Conservation (phyloP, 2,888 invertebrate genomes). For the Lottia scabra region DNA sequence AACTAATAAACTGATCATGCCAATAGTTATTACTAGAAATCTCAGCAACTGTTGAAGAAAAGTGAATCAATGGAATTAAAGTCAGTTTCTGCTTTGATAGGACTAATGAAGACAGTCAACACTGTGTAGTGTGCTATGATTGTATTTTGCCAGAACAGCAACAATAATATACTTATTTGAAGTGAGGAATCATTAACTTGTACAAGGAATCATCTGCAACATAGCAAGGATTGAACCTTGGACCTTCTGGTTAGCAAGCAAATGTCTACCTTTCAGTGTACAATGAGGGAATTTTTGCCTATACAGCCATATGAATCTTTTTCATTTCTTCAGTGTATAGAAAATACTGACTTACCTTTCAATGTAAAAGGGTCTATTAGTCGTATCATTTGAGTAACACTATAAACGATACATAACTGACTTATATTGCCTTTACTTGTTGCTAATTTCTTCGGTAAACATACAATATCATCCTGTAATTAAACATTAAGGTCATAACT, state of each 20-base stretch:
- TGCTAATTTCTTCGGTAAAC: constrained; percentile 86
- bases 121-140: too few species aligned
- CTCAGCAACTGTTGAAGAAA: constrained; percentile 80
- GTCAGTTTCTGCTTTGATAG: too few species aligned
- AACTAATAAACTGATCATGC: constrained; percentile 81
- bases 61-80: not conserved
- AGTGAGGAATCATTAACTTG: too few species aligned
- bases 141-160: too few species aligned
- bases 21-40: constrained; percentile 84
- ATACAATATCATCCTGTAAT: constrained; percentile 78
- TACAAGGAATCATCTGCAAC: too few species aligned
- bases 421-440: constrained; percentile 89
- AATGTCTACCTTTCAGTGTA: too few species aligned
- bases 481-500: constrained; percentile 1
- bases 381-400: constrained; percentile 90
- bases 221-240: too few species aligned
- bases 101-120: too few species aligned
- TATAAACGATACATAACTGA: constrained; percentile 86
- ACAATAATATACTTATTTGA: too few species aligned
- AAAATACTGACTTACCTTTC: constrained; percentile 53
- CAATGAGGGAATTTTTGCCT: too few species aligned
- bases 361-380: constrained; percentile 85
- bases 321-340: not conserved
- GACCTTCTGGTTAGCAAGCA: too few species aligned
- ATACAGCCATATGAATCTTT: too few species aligned